Conservation (phyloP, 2,113 vertebrate genomes). For the Pionites leucogaster region DNA sequence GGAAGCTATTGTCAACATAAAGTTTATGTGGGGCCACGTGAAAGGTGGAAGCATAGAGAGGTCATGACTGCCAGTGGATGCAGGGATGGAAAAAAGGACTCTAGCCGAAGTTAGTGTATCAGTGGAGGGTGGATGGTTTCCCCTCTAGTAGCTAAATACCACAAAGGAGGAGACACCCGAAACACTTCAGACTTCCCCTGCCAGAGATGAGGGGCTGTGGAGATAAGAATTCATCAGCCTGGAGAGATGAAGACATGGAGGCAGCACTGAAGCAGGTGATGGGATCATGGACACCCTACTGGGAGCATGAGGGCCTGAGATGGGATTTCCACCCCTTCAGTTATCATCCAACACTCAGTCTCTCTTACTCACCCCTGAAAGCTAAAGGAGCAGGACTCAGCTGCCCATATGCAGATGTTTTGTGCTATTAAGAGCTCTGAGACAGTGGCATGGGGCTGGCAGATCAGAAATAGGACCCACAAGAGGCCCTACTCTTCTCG, state of each 20-base stretch:
- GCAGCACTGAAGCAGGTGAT: not conserved
- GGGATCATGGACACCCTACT: not conserved
- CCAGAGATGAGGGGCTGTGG: not conserved
- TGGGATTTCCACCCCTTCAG: not conserved
- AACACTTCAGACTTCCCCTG: not conserved
- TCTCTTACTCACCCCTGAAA: not conserved
- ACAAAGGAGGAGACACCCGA: not conserved
- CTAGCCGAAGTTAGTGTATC: accelerated
- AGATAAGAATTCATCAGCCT: not conserved
- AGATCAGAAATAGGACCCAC: not conserved
- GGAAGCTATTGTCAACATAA: accelerated
- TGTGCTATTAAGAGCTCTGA: not conserved
- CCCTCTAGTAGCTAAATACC: not conserved
- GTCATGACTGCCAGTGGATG: not conserved
- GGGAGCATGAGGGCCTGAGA: not conserved
- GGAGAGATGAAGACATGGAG: not conserved
- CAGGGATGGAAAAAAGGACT: not conserved
- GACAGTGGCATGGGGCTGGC: not conserved
- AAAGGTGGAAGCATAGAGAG: not conserved
- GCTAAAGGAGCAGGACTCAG: not conserved
- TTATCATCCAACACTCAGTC: not conserved
- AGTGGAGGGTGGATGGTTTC: not conserved
- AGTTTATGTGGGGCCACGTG: not conserved
- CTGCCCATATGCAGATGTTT: not conserved
- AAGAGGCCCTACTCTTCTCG: not conserved